phyloP scores from a whole-genome alignment of 2,888 invertebrate species.

The Platycheirus rosarum region DNA sequence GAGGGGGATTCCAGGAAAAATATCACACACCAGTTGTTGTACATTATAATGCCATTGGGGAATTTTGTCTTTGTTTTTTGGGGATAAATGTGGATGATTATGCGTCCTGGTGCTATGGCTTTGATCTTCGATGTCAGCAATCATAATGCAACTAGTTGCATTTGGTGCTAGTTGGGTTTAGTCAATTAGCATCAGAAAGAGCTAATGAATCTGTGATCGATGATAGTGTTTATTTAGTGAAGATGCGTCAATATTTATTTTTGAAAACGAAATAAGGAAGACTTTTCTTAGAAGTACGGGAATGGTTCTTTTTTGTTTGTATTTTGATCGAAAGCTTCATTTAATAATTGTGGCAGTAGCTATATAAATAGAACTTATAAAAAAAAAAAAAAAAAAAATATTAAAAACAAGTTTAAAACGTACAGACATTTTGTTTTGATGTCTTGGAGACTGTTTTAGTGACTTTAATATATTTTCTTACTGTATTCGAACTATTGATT shows the following conservation, averaged over 20 bases:
- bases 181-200: slow-evolving; percentile 65
- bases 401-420: no score
- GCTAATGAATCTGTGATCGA: slow-evolving; percentile 36
- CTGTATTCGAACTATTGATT: no score
- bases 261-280: slow-evolving; percentile 36
- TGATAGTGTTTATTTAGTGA: slow-evolving; percentile 57
- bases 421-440: no score
- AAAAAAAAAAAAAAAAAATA: no score
- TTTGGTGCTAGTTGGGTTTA: slow-evolving; percentile 37
- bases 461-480: no score
- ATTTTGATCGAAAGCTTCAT: no score
- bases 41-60: slow-evolving; percentile 43
- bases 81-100: slow-evolving; percentile 12
- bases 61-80: slow-evolving; percentile 44
- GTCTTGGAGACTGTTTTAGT: no score
- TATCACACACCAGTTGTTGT: slow-evolving; percentile 39
- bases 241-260: slow-evolving; percentile 57
- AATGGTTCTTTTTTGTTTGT: no score
- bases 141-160: slow-evolving; percentile 66
- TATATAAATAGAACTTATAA: no score
- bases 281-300: not conserved
- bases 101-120: slow-evolving; percentile 43
- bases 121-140: slow-evolving; percentile 63
- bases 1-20: slow-evolving; percentile 30
- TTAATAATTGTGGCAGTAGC: no score